These are phyloP conservation scores for Enchytraeus crypticus DNA, from an alignment of 2,888 invertebrate genomes.

Conservation along the genomic window DNA sequence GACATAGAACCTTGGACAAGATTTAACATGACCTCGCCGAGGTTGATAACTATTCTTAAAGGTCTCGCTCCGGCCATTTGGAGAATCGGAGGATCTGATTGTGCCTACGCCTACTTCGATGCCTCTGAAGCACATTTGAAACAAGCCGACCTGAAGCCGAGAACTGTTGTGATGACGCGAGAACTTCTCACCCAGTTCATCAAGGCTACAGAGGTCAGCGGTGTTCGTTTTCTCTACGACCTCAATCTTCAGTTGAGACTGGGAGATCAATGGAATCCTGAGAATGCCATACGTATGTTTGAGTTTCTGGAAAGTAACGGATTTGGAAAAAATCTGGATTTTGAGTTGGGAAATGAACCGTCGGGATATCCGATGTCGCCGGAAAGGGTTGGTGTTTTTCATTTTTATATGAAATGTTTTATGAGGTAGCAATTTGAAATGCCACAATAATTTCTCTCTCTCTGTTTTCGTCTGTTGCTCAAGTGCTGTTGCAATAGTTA, in stretches of 20 bases:
- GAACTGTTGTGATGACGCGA: background rate
- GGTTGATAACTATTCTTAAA: background rate
- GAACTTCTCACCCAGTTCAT: background rate
- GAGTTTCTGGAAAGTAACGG: background rate
- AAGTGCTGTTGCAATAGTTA: no score
- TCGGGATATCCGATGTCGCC: background rate
- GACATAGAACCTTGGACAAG: background rate
- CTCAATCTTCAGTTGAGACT: background rate
- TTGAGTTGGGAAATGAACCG: background rate
- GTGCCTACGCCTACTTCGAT: background rate
- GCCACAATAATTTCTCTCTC: no score
- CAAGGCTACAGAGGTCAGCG: background rate
- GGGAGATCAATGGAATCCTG: background rate
- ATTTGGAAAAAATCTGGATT: background rate
- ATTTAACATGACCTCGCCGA: background rate
- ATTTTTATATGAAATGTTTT: no score
- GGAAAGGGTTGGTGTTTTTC: background rate
- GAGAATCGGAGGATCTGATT: background rate
- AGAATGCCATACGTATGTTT: background rate
- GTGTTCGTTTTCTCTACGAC: background rate
- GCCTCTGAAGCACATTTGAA: background rate
- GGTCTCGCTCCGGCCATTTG: background rate
- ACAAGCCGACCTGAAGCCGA: background rate
- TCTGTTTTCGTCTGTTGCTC: no score
- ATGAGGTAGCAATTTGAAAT: no score